phyloP scores from a whole-genome alignment of 2,888 invertebrate genomes.

The Andrena bucephala region DNA sequence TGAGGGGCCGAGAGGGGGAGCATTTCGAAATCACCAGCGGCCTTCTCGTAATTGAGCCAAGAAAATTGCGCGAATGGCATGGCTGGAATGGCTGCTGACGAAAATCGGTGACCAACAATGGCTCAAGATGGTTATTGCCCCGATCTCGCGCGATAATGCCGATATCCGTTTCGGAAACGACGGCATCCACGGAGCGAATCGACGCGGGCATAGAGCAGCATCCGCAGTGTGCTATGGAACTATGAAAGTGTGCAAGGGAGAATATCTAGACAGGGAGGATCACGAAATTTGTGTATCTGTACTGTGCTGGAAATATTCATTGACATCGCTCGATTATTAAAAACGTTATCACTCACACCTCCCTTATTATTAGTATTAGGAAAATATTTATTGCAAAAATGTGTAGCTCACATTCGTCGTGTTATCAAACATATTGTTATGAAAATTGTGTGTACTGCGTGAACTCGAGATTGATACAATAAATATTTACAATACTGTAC shows the following conservation, averaged over 20 bases:
- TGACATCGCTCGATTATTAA: too few relatives aligned
- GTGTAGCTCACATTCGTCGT: too few relatives aligned
- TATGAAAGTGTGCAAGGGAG: background rate
- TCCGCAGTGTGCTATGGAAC: background rate
- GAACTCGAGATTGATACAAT: too few relatives aligned
- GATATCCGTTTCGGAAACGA: constrained; percentile 63
- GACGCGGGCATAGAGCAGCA: constrained; percentile 14
- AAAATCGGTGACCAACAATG: constrained; percentile 70
- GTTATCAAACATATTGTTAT: too few relatives aligned
- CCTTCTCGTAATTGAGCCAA: constrained; percentile 73
- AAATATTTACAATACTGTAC: too few relatives aligned
- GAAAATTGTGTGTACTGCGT: too few relatives aligned
- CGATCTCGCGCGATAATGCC: constrained; percentile 66
- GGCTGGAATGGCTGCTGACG: constrained; percentile 58
- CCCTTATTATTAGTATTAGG: too few relatives aligned
- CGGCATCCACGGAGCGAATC: constrained; percentile 45
- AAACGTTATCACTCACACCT: too few relatives aligned
- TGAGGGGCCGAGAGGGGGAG: background rate
- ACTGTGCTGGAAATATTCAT: too few relatives aligned
- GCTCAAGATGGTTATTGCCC: constrained; percentile 67
- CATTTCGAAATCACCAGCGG: constrained; percentile 60
- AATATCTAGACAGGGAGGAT: background rate
- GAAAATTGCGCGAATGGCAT: constrained; percentile 71
- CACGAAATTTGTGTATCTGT: background rate
- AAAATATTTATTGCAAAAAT: too few relatives aligned